A percentile compares a stretch with the other conserved stretches of the same genome.
These are phyloP conservation scores for Tachysurus vachellii DNA, from an alignment of 2,113 vertebrate genomes.

Conservation along the genomic window DNA sequence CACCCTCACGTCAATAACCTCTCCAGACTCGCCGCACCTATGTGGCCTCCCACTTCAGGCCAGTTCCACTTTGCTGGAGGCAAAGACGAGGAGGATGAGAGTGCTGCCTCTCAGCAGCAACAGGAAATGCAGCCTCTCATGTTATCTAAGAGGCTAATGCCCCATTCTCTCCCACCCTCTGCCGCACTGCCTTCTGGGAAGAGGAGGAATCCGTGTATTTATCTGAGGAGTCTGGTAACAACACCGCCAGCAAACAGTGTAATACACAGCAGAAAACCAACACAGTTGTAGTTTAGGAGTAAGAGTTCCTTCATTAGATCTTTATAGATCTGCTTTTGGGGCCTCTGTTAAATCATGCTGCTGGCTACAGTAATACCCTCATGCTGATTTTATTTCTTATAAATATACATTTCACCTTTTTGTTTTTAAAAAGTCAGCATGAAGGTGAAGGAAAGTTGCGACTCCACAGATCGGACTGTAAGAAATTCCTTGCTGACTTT, in stretches of 20 bases:
- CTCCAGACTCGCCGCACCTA: conserved; percentile 65
- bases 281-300: conserved; percentile 66
- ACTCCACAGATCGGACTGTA: neutral
- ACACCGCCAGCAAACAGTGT: conserved; percentile 61
- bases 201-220: conserved; percentile 78
- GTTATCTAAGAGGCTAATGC: conserved; percentile 69
- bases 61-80: conserved; percentile 78
- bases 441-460: neutral
- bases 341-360: neutral
- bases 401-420: neutral
- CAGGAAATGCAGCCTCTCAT: conserved; percentile 88
- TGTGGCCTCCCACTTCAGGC: conserved; percentile 56
- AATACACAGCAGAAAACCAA: conserved; percentile 66
- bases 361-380: neutral
- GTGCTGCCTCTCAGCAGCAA: conserved; percentile 61
- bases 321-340: neutral
- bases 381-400: conserved; percentile 27
- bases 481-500: neutral
- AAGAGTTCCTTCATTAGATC: neutral
- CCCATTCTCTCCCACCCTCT: conserved; percentile 63
- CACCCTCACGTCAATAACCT: conserved; percentile 71
- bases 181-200: conserved; percentile 58
- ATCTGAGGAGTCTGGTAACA: conserved; percentile 72
- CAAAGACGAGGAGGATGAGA: conserved; percentile 72
- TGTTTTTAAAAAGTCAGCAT: neutral